Evolutionary conservation across 37 sponge, comb jelly and placozoan genomes (phyloP), one percentile per base, ranked within the genome.

Genomic region (Oscarella lobularis): DNA sequence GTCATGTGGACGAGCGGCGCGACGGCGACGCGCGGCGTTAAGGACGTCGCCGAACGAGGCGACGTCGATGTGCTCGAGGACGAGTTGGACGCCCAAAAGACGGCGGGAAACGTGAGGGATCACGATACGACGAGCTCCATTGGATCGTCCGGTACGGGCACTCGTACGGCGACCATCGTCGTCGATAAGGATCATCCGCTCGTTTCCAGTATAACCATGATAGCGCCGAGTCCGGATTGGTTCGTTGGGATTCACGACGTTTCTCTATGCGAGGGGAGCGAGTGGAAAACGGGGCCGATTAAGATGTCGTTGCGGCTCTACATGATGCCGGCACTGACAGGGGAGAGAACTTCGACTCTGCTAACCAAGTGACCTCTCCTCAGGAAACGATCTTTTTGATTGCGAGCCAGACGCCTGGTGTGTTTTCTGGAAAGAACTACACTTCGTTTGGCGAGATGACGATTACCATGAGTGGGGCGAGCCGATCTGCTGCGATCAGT

Each of bases 141-240:
- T 48, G 60, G 60, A 20, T 48, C 60, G 9, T n/a, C n/a, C n/a
- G 60, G 60, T 48, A 27, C 60, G 9, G 60, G 60, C 9, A 27
- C 9, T 48, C 60, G 60, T 27, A 48, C 14, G 9, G 60, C 14
- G 20, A 48, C 9, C 60, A 27, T 48, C 9, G 14, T 48, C 31
- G 71, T 68, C 31, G 71, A 68, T 68, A 4, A 34, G 5, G 6
- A 68, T 20, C 71, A 68, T 68, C 29, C 71, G 31, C 29, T n/a
- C 6, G 71, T 68, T 31, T n/a, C 71, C 6, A 5, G n/a, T 4
- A 4, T 68, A 5, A n/a, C n/a, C 29, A 68, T 68, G 71, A 14
- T 68, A 5, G 71, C 71, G 6, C 71, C 71, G n/a, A n/a, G n/a
- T n/a, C 71, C 71, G 6, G 71, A 68, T 34, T 68, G 71, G 71